These are phyloP conservation scores for Hoplodrina ambigua DNA, from an alignment of 2,888 invertebrate species.

Conservation along the genomic window DNA sequence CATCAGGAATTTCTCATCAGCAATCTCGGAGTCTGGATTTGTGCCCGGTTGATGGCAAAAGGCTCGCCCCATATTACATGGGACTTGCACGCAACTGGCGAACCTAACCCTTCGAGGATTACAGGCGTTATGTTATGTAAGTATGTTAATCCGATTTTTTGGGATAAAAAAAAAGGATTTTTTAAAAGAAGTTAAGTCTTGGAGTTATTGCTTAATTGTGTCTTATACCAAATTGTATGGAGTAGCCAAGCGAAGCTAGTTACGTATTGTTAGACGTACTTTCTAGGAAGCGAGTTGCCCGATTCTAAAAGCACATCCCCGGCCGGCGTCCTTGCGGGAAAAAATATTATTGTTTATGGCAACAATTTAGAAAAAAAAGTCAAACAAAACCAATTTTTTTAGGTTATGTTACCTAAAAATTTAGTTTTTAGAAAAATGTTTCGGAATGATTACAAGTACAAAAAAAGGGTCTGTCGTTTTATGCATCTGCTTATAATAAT, in stretches of 20 bases:
- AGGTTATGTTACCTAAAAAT: conserved; percentile 16
- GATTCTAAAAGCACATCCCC: conserved; percentile 88
- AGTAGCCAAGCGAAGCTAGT: conserved; percentile 16
- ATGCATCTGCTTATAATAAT: not conserved
- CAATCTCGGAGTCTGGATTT: too few relatives aligned
- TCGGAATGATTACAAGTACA: not conserved
- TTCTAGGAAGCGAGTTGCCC: conserved; percentile 80
- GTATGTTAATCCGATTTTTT: too few relatives aligned
- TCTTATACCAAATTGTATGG: too few relatives aligned
- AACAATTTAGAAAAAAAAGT: conserved; percentile 44
- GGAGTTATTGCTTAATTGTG: too few relatives aligned
- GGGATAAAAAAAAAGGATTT: too few relatives aligned
- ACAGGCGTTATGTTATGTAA: too few relatives aligned
- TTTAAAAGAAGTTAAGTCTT: too few relatives aligned
- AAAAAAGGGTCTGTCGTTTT: not conserved
- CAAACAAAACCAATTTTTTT: conserved; percentile 18
- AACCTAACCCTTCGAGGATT: too few relatives aligned
- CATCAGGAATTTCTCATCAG: too few relatives aligned
- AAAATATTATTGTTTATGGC: conserved; percentile 64
- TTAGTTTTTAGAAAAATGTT: not conserved
- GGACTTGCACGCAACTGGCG: too few relatives aligned
- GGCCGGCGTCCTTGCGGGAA: conserved; percentile 85
- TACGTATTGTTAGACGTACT: conserved; percentile 77
- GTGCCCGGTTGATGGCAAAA: too few relatives aligned
- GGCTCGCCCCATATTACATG: too few relatives aligned